Conservation (phyloP, 2,113 vertebrate species). For the Coturnix japonica region DNA sequence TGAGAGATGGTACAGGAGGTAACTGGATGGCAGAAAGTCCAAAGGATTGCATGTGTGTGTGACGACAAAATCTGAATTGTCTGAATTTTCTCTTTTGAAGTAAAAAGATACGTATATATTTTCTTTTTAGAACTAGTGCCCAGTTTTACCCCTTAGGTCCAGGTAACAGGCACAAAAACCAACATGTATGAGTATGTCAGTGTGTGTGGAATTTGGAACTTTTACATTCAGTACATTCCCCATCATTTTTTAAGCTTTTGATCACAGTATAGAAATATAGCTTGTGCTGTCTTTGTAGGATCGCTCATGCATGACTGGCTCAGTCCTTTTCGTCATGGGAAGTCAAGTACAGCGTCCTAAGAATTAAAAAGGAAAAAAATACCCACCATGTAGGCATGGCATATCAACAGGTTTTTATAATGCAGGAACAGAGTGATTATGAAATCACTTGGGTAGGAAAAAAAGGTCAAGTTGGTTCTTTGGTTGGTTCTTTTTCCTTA, state of each 20-base stretch:
- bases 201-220: neutral
- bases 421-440: neutral
- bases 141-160: neutral
- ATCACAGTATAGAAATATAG: neutral
- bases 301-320: conserved; percentile 44
- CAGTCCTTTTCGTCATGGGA: conserved; percentile 32
- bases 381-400: neutral
- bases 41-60: neutral
- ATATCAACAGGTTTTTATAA: conserved; percentile 12
- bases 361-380: conserved; percentile 12
- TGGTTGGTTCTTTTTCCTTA: neutral
- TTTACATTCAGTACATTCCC: neutral
- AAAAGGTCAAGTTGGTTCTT: neutral
- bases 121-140: neutral
- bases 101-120: neutral
- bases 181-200: neutral
- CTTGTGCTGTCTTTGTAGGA: conserved; percentile 20
- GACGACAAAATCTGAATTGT: neutral
- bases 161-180: neutral
- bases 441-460: neutral
- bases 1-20: neutral
- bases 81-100: neutral
- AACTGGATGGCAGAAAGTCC: neutral
- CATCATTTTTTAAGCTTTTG: conserved; percentile 2
- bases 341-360: conserved; percentile 37